These are phyloP conservation scores for Syngnathus floridae DNA, from an alignment of 2,113 vertebrate species.

Conservation along the genomic window DNA sequence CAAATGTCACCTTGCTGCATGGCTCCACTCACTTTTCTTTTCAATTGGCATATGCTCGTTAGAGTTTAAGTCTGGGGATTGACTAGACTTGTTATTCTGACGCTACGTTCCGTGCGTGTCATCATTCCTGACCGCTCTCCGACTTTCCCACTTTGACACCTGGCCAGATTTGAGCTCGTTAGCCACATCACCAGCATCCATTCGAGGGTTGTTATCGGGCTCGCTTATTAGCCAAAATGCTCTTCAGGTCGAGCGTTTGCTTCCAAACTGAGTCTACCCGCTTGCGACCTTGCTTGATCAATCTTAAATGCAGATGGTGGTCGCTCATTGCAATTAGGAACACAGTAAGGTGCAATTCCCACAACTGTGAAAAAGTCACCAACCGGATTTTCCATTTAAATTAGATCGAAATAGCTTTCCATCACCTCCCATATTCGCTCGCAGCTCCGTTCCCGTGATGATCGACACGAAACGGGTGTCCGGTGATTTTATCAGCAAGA, in stretches of 20 bases:
- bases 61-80: not conserved
- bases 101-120: not conserved
- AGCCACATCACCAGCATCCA: not conserved
- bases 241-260: not conserved
- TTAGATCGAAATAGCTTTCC: conserved; percentile 27
- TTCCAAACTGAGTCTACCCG: not conserved
- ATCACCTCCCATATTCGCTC: conserved; percentile 34
- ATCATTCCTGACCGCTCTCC: not conserved
- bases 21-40: not conserved
- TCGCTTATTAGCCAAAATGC: not conserved
- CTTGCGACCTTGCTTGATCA: not conserved
- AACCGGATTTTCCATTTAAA: conserved; percentile 21
- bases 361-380: conserved; percentile 15
- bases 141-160: not conserved
- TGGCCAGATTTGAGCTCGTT: not conserved
- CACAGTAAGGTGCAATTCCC: conserved; percentile 10
- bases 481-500: conserved; percentile 48
- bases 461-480: conserved; percentile 38
- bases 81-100: not conserved
- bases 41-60: not conserved
- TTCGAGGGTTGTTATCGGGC: not conserved
- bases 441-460: conserved; percentile 26
- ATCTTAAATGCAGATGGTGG: not conserved
- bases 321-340: not conserved
- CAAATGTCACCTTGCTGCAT: conserved; percentile 26